Evolutionary conservation across 1,140 invertebrate species (phyloP).

Genomic region (Papilio machaon): DNA sequence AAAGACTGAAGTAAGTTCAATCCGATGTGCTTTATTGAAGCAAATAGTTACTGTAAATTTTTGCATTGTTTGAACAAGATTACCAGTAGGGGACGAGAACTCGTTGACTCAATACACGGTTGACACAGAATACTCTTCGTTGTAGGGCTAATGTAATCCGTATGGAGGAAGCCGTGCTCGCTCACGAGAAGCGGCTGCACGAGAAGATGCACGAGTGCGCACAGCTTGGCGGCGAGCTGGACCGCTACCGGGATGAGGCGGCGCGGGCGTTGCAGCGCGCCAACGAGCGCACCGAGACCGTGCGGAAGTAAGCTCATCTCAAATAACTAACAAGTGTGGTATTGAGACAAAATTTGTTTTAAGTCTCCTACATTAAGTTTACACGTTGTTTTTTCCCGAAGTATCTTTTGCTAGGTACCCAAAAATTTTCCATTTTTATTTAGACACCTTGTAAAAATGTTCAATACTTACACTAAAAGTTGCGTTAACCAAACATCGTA

Average conservation of each 20-base stretch:
- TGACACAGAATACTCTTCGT: slow-evolving; percentile 19
- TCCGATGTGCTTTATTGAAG: background rate
- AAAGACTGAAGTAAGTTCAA: slow-evolving; percentile 70
- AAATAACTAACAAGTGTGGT: too few species aligned
- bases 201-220: slow-evolving; percentile 83
- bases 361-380: too few species aligned
- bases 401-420: too few species aligned
- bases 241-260: slow-evolving; percentile 86
- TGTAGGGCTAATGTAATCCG: slow-evolving; percentile 71
- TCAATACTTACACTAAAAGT: too few species aligned
- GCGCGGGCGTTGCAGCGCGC: slow-evolving; percentile 86
- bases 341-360: too few species aligned
- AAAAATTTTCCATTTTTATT: background rate
- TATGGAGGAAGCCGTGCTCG: slow-evolving; percentile 79
- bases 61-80: background rate
- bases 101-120: background rate
- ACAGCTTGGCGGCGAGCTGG: slow-evolving; percentile 85
- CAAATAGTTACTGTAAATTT: background rate
- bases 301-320: slow-evolving; percentile 62
- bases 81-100: background rate
- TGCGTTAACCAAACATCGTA: background rate
- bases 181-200: slow-evolving; percentile 80
- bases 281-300: slow-evolving; percentile 85
- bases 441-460: background rate
- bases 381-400: too few species aligned